Evolutionary conservation across 92 coral and sea anemone genomes (phyloP).

Genomic region (Meandrina meandrites): DNA sequence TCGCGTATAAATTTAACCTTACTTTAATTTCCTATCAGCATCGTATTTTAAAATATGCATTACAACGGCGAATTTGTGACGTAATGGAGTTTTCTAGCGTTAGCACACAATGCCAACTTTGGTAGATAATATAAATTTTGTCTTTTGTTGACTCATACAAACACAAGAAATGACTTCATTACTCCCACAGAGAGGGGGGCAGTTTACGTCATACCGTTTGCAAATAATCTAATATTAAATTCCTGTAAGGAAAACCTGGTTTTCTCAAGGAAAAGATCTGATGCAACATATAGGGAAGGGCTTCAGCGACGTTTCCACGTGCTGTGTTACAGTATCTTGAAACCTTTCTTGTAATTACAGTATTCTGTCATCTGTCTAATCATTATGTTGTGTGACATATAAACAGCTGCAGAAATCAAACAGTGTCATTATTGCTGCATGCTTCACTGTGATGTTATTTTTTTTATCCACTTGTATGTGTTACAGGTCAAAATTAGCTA

Average conservation of each 20-base stretch:
- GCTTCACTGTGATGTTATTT: too few relatives aligned
- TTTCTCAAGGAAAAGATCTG: not conserved
- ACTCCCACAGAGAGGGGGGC: not conserved
- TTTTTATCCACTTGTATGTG: too few relatives aligned
- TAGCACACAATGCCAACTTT: not conserved
- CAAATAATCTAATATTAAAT: not conserved
- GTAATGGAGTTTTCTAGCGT: not conserved
- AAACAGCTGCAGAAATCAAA: not conserved
- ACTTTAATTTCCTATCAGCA: not conserved
- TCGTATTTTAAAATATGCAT: not conserved
- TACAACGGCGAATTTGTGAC: not conserved
- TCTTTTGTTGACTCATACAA: not conserved
- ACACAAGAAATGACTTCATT: not conserved
- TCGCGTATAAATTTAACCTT: not conserved
- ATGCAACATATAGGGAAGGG: not conserved
- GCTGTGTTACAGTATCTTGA: too few relatives aligned
- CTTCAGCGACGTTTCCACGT: not conserved
- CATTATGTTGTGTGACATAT: not conserved
- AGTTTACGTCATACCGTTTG: not conserved
- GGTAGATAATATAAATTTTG: not conserved
- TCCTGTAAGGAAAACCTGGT: not conserved
- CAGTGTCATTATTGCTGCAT: not conserved
- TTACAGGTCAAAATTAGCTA: too few relatives aligned
- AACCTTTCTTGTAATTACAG: too few relatives aligned
- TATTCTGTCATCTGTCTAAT: not conserved